These are phyloP conservation scores for Ariopsis seemanni DNA, from an alignment of 2,113 vertebrate genomes.

Conservation along the genomic window DNA sequence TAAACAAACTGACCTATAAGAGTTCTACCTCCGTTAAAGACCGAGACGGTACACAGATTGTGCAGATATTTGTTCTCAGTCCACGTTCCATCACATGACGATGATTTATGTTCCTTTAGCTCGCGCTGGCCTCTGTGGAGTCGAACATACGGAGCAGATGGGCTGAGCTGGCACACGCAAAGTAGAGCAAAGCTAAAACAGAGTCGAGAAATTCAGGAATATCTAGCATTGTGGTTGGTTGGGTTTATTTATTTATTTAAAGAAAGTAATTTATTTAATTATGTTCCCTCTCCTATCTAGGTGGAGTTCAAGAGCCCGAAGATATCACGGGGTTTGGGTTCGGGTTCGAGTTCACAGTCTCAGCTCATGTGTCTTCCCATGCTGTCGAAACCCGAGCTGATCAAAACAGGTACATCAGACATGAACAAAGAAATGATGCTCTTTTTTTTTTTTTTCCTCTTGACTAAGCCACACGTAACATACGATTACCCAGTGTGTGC, in stretches of 20 bases:
- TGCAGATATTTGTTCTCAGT: background rate
- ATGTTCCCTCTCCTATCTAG: constrained; percentile 48
- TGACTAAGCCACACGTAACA: no score
- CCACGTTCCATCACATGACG: background rate
- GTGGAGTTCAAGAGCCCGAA: constrained; percentile 54
- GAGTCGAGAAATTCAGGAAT: background rate
- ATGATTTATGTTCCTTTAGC: constrained; percentile 11
- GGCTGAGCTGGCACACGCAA: background rate
- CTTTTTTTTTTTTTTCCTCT: background rate
- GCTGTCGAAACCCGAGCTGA: constrained; percentile 57
- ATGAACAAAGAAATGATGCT: background rate
- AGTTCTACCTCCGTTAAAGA: background rate
- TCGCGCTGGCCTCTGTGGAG: background rate
- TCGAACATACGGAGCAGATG: constrained; percentile 17
- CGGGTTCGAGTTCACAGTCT: constrained; percentile 48
- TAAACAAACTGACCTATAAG: background rate
- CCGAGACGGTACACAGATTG: background rate
- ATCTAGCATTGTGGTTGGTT: background rate
- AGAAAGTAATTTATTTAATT: no score
- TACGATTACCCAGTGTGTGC: no score
- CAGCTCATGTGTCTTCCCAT: constrained; percentile 50
- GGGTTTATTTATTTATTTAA: background rate
- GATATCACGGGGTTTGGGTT: constrained; percentile 31
- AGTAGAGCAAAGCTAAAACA: background rate
- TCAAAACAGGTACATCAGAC: constrained; percentile 63